Conservation (phyloP, 35 echinoderm and acorn worm species). For the Apostichopus parvimensis region DNA sequence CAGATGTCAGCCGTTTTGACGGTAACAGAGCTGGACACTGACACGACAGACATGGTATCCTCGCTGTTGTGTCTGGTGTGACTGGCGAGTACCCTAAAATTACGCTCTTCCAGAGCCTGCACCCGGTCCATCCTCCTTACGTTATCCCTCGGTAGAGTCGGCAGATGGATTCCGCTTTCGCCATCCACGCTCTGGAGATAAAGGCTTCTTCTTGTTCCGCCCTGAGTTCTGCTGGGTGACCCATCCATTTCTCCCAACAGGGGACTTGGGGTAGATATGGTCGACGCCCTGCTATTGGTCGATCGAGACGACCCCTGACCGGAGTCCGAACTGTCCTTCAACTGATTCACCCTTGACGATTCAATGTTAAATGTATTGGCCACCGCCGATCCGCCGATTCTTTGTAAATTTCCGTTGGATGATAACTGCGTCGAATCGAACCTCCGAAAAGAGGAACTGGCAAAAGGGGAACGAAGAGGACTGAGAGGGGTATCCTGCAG, state of each 20-base stretch:
- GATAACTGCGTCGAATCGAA: neutral
- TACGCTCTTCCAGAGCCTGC: neutral
- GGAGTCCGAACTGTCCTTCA: constrained; percentile 75
- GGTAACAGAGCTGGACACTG: constrained; percentile 22
- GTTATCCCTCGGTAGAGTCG: constrained; percentile 12
- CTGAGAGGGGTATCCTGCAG: neutral
- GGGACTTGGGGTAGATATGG: constrained; percentile 86
- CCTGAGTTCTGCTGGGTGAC: constrained; percentile 23
- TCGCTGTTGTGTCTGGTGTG: constrained; percentile 26
- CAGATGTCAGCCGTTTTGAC: constrained; percentile 27
- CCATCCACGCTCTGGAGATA: constrained; percentile 41
- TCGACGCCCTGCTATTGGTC: constrained; percentile 68
- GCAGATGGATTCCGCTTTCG: constrained; percentile 12
- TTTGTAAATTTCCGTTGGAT: neutral
- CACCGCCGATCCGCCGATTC: neutral
- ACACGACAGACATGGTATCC: constrained; percentile 55
- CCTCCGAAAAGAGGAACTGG: neutral
- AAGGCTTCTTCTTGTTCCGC: neutral
- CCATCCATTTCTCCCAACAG: constrained; percentile 39
- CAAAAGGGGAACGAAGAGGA: neutral
- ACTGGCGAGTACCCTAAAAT: neutral
- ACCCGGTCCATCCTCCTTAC: neutral
- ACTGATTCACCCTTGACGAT: constrained; percentile 57
- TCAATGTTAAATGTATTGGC: constrained; percentile 76
- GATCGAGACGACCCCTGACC: constrained; percentile 85